Evolutionary conservation across 2,888 invertebrate genomes (phyloP), one percentile per base, ranked within the genome.

Genomic region (Aspidiotus destructor): DNA sequence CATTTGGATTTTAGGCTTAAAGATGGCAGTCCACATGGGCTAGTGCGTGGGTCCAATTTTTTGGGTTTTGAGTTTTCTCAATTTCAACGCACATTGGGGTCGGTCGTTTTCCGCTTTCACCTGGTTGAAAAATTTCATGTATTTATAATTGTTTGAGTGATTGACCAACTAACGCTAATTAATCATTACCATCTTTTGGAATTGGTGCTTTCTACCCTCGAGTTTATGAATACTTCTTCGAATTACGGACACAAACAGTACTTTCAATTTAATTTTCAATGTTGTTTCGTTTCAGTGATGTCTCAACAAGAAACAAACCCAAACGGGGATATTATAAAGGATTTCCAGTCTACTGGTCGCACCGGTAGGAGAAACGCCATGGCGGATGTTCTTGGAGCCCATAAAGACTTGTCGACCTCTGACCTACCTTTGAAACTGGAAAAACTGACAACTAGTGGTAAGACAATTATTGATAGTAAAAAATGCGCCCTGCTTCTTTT

Each of bases 351-450:
- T 74, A 88, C 90, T 1, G 92, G 92, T 6, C 83, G 93, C 72
- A 91, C 92, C 44, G 93, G 93, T 16, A 82, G 93, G 68, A 80
- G 93, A 73, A 94, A 94, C 79, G 93, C 93, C 61, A 81, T 94
- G 81, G 88, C 91, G 1, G 89, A 92, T 77, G 90, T 92, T 73
- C 79, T 86, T 74, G 86, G 88, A 64, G 85, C 85, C 74, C 86
- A 87, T 74, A 85, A 86, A 44, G 81, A 84, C 73, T 83, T 86
- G 71, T 83, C 85, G 70, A 87, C 88, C 3, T 87, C 88, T 9
- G 89, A 89, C 76, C 81, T 93, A 74, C 87, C 92, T 7, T 83
- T 85, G 69, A 82, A 85, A 71, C 76, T 77, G 70, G 75, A 73
- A 71, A 75, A 75, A 71, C 74, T 76, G 70, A 75, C 76, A 72